Conservation (phyloP, 2,888 invertebrate species). For the Leptinotarsa rubiginosa region DNA sequence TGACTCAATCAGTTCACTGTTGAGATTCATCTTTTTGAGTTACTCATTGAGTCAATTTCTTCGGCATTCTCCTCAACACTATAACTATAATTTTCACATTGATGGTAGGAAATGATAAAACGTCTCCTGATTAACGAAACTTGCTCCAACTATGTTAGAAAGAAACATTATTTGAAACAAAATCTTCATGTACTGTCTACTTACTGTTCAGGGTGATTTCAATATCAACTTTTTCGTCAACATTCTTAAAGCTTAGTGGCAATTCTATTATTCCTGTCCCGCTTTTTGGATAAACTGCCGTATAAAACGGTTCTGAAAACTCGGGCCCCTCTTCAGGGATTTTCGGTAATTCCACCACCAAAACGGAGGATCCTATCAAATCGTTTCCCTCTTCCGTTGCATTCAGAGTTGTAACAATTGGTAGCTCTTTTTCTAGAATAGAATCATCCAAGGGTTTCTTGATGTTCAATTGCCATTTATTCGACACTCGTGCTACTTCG, state of each 20-base stretch:
- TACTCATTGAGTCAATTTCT: no score
- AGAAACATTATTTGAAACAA: no score
- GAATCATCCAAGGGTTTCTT: conserved; percentile 13
- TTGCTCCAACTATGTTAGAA: not conserved
- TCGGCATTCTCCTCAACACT: no score
- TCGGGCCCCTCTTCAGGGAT: not conserved
- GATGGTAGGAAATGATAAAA: no score
- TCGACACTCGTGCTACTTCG: not conserved
- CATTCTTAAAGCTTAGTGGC: conserved; percentile 22
- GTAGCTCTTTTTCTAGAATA: not conserved
- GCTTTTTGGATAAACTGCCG: conserved; percentile 21
- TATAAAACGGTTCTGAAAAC: conserved; percentile 27
- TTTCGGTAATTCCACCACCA: conserved; percentile 30
- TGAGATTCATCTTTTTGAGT: no score
- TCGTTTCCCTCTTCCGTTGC: conserved; percentile 18
- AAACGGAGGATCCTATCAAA: conserved; percentile 21
- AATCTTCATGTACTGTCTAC: conserved; percentile 9
- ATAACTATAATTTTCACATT: no score
- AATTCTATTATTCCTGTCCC: conserved; percentile 24
- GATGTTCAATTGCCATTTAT: conserved; percentile 9
- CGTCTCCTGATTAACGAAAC: not conserved
- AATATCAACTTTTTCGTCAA: conserved; percentile 13
- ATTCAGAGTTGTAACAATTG: conserved; percentile 20
- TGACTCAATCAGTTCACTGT: no score
- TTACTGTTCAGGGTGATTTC: conserved; percentile 28